A percentile compares a stretch with the other conserved stretches of the same genome.
phyloP scores from a whole-genome alignment of 1,140 invertebrate species.

The Drosophila bocki region DNA sequence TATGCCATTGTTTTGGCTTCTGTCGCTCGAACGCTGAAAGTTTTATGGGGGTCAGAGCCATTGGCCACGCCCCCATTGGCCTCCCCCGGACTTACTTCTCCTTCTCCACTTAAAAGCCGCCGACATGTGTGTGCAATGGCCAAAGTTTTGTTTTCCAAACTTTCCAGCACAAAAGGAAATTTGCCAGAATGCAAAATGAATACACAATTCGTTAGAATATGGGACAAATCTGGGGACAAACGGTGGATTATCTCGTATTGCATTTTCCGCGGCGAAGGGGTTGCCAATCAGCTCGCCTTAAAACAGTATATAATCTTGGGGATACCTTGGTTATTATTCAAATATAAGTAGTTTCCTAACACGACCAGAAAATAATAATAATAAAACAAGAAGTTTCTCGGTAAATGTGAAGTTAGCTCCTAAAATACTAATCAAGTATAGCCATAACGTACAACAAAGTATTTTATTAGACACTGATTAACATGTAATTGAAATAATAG shows the following conservation, averaged over 20 bases:
- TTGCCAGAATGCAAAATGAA: constrained; percentile 32
- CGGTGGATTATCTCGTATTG: constrained; percentile 1
- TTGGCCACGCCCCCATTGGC: constrained; percentile 1
- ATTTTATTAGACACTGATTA: background rate
- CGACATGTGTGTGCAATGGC: constrained; percentile 41
- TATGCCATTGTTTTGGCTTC: constrained; percentile 56
- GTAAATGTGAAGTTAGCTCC: background rate
- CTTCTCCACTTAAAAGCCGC: background rate
- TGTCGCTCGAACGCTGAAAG: constrained; percentile 19
- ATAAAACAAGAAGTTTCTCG: background rate
- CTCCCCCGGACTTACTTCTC: background rate
- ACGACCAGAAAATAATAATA: background rate
- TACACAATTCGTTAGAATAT: constrained; percentile 13
- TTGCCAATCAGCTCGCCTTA: background rate
- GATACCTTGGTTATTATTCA: background rate
- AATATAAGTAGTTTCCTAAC: background rate
- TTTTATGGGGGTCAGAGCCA: constrained; percentile 41
- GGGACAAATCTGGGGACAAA: constrained; percentile 4
- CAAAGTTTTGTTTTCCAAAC: constrained; percentile 32
- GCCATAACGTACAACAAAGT: background rate
- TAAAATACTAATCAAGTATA: no score
- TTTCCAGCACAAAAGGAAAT: constrained; percentile 19
- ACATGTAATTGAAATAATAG: background rate
- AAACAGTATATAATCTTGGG: background rate
- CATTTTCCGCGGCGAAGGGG: background rate